A percentile compares a stretch with the other conserved stretches of the same genome.
phyloP scores from a whole-genome alignment of 2,888 invertebrate species.

The Cryptophagus acutangulus region DNA sequence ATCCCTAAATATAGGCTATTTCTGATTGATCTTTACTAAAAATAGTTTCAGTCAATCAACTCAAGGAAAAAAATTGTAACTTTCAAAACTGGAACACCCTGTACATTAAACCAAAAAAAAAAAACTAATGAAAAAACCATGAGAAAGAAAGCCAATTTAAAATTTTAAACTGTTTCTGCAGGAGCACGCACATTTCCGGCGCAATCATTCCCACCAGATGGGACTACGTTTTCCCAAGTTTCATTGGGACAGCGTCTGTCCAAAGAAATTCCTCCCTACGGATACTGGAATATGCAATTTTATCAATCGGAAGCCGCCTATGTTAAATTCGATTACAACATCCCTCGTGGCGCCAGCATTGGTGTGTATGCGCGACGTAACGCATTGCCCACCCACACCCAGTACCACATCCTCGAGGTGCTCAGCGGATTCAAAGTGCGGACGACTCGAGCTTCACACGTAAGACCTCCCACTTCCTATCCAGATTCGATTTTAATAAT shows the following conservation, averaged over 20 bases:
- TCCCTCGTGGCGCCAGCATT: slow-evolving; percentile 85
- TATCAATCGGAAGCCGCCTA: slow-evolving; percentile 91
- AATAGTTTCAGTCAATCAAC: no score
- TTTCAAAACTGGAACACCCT: no score
- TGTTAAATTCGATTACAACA: slow-evolving; percentile 91
- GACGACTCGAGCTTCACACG: slow-evolving; percentile 78
- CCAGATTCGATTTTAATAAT: slow-evolving; percentile 1
- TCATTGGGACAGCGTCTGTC: slow-evolving; percentile 80
- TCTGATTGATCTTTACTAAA: no score
- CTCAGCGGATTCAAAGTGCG: slow-evolving; percentile 85
- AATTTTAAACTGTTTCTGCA: slow-evolving; percentile 36
- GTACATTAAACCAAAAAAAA: no score
- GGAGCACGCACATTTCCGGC: slow-evolving; percentile 86
- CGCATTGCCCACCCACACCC: slow-evolving; percentile 91
- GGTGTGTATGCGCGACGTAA: slow-evolving; percentile 93
- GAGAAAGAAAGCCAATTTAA: no score
- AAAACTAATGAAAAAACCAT: no score
- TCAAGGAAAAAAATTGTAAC: no score
- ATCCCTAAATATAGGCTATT: no score
- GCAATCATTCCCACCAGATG: slow-evolving; percentile 87
- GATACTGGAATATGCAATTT: slow-evolving; percentile 97
- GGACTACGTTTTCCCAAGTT: slow-evolving; percentile 87
- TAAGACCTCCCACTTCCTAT: slow-evolving; percentile 52
- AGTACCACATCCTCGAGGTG: slow-evolving; percentile 93
- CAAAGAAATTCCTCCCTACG: slow-evolving; percentile 86